Percentiles rank a stretch among this genome's conserved stretches.
These are phyloP conservation scores for Acestrorhynchus altus DNA, from an alignment of 2,797 vertebrate species.

Conservation along the genomic window DNA sequence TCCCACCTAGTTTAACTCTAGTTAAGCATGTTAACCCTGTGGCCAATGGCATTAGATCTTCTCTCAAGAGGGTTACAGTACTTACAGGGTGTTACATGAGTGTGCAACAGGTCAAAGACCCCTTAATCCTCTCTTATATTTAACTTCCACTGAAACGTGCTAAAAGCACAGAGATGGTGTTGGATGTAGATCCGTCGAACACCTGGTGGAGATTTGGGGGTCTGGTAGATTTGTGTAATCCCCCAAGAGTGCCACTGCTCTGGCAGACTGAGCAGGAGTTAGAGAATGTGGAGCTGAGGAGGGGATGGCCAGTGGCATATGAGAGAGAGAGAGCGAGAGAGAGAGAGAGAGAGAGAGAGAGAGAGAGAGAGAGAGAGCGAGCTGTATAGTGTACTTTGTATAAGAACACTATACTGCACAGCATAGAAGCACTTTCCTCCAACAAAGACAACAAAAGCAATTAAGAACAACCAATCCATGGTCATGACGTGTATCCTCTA, in stretches of 20 bases:
- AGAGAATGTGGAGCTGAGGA: constrained; percentile 11
- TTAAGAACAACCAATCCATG: constrained; percentile 47
- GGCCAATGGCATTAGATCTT: constrained; percentile 37
- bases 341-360: neutral
- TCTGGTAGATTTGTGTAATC: constrained; percentile 44
- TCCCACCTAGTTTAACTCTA: constrained; percentile 21
- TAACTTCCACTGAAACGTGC: constrained; percentile 23
- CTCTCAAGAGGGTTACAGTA: constrained; percentile 41
- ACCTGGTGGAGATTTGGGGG: constrained; percentile 52
- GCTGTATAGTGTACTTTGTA: too few relatives aligned
- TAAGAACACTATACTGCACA: constrained; percentile 14
- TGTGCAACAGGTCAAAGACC: constrained; percentile 48
- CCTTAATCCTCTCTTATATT: constrained; percentile 48
- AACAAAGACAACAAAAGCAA: constrained; percentile 52
- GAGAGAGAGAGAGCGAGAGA: constrained; percentile 3
- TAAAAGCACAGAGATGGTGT: constrained; percentile 18
- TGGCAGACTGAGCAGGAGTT: constrained; percentile 15
- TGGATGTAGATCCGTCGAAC: constrained; percentile 25
- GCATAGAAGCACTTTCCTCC: constrained; percentile 26
- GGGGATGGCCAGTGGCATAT: neutral
- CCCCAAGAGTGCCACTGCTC: constrained; percentile 6
- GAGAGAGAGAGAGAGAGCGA: neutral
- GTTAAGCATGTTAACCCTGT: constrained; percentile 43
- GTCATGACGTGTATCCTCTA: constrained; percentile 48
- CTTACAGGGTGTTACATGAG: constrained; percentile 48